These are phyloP conservation scores for Ectemnius continuus DNA, from an alignment of 2,888 invertebrate species.

Conservation along the genomic window DNA sequence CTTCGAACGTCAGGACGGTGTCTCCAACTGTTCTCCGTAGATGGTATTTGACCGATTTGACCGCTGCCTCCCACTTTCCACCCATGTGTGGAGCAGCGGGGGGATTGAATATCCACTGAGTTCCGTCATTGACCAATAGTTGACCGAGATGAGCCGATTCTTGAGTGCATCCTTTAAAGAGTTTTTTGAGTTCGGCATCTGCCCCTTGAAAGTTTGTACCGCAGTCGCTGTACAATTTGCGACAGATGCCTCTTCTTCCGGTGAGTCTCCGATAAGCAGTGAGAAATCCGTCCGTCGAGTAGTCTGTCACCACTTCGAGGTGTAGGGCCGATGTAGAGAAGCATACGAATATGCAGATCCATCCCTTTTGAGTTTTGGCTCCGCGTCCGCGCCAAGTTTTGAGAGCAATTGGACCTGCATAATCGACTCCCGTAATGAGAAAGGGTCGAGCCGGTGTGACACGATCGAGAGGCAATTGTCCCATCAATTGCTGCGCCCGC, in stretches of 20 bases:
- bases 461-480: background rate
- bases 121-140: too few relatives aligned
- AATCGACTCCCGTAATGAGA: background rate
- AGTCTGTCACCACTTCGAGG: too few relatives aligned
- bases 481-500: background rate
- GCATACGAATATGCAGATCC: too few relatives aligned
- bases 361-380: too few relatives aligned
- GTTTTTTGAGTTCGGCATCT: too few relatives aligned
- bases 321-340: too few relatives aligned
- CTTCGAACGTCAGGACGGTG: background rate
- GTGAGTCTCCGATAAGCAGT: background rate
- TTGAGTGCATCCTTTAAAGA: too few relatives aligned
- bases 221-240: background rate
- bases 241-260: background rate
- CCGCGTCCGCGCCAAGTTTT: too few relatives aligned
- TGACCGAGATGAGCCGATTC: background rate
- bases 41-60: too few relatives aligned
- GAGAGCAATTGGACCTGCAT: conserved; percentile 1
- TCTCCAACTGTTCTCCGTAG: background rate
- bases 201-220: conserved; percentile 8
- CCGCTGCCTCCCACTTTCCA: too few relatives aligned
- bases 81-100: background rate
- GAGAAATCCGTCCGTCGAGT: background rate
- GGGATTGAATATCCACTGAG: background rate
- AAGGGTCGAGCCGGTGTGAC: background rate